A percentile compares a stretch with the other conserved stretches of the same genome.
Conservation (phyloP, 2,113 vertebrate species). For the Chascanopsetta lugubris region DNA sequence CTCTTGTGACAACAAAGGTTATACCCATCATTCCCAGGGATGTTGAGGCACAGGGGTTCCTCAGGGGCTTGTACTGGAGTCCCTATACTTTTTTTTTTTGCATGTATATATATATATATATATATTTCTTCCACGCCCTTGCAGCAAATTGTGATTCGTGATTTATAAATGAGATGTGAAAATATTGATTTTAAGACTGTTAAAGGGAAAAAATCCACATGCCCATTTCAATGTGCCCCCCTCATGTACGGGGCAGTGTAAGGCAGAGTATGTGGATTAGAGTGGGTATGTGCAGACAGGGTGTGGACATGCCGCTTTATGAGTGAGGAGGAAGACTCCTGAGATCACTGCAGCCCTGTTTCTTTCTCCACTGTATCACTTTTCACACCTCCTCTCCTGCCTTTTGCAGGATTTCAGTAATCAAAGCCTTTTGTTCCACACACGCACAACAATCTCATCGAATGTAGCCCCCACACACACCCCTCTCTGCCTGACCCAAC, state of each 20-base stretch:
- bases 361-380: constrained; percentile 69
- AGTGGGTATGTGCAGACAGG: constrained; percentile 66
- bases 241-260: neutral
- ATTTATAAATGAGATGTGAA: neutral
- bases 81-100: no score
- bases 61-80: no score
- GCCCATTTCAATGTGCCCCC: no score
- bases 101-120: no score
- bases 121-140: no score
- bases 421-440: constrained; percentile 81
- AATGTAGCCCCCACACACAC: constrained; percentile 44
- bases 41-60: no score
- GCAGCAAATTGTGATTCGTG: neutral
- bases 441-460: constrained; percentile 62
- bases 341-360: constrained; percentile 51
- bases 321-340: constrained; percentile 42
- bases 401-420: constrained; percentile 80
- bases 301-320: constrained; percentile 56
- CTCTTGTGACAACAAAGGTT: neutral
- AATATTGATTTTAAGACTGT: no score
- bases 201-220: no score
- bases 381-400: constrained; percentile 79
- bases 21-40: no score
- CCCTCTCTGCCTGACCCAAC: constrained; percentile 25
- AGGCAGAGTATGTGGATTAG: constrained; percentile 63